These are phyloP conservation scores for Crypturellus tataupa DNA, from an alignment of 2,797 vertebrate genomes.

Conservation along the genomic window DNA sequence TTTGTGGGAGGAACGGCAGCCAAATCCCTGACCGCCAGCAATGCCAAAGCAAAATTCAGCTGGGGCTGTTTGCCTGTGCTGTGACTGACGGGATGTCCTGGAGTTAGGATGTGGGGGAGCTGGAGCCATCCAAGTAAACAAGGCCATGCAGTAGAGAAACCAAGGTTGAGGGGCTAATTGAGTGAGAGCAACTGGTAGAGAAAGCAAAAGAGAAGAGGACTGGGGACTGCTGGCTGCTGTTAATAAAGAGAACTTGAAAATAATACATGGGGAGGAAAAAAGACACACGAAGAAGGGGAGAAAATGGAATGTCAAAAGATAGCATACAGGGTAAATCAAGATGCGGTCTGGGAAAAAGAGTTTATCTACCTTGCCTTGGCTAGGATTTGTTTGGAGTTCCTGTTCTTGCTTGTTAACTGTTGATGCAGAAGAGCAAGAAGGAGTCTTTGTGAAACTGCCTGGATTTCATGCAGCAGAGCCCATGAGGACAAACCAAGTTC, in stretches of 20 bases:
- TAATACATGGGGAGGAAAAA: background rate
- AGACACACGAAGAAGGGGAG: background rate
- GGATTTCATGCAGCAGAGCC: background rate
- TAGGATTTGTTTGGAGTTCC: background rate
- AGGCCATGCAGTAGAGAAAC: background rate
- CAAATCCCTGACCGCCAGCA: background rate
- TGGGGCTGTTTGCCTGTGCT: background rate
- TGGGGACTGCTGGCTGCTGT: background rate
- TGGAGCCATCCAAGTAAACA: background rate
- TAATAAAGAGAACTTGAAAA: background rate
- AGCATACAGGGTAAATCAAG: background rate
- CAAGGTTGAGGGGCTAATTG: background rate
- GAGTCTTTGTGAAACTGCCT: accelerated
- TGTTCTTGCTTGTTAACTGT: background rate
- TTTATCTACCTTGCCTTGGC: accelerated
- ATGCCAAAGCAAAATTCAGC: constrained; percentile 19
- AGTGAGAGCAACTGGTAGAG: background rate
- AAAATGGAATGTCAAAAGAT: background rate
- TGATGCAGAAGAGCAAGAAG: background rate
- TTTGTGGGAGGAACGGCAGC: background rate
- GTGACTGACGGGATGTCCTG: background rate
- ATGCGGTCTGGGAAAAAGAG: background rate
- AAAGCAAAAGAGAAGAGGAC: background rate
- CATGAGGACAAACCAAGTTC: background rate
- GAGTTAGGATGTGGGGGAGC: background rate